A percentile compares a stretch with the other conserved stretches of the same genome.
Evolutionary conservation across 2,113 vertebrate genomes (phyloP).

Genomic region (Trochalopteron elliotii): DNA sequence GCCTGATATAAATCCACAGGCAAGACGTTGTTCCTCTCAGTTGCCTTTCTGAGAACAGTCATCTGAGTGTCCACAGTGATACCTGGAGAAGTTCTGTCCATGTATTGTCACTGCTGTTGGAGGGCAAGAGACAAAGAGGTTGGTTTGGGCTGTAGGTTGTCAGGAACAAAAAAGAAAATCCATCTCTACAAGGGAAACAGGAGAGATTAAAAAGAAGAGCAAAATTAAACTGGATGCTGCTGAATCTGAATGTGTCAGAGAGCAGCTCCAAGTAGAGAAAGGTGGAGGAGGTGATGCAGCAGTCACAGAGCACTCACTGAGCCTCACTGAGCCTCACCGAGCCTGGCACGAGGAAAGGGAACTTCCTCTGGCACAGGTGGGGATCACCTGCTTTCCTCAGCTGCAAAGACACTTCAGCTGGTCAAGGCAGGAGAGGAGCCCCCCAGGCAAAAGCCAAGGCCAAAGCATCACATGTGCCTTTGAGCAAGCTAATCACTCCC

Average conservation of each 20-base stretch:
- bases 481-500: neutral
- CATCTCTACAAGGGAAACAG: neutral
- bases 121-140: neutral
- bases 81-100: neutral
- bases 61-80: neutral
- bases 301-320: neutral
- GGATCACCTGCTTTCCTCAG: neutral
- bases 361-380: neutral
- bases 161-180: neutral
- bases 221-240: neutral
- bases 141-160: neutral
- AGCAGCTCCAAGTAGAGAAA: neutral
- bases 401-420: neutral
- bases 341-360: neutral
- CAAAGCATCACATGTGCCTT: neutral
- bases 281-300: neutral
- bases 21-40: neutral
- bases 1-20: neutral
- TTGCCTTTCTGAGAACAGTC: neutral
- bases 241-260: neutral
- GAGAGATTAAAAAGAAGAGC: neutral
- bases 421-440: neutral
- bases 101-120: neutral
- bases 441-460: neutral
- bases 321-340: neutral